Evolutionary conservation across 2,888 invertebrate species (phyloP).

Genomic region (Chelonus formosanus): DNA sequence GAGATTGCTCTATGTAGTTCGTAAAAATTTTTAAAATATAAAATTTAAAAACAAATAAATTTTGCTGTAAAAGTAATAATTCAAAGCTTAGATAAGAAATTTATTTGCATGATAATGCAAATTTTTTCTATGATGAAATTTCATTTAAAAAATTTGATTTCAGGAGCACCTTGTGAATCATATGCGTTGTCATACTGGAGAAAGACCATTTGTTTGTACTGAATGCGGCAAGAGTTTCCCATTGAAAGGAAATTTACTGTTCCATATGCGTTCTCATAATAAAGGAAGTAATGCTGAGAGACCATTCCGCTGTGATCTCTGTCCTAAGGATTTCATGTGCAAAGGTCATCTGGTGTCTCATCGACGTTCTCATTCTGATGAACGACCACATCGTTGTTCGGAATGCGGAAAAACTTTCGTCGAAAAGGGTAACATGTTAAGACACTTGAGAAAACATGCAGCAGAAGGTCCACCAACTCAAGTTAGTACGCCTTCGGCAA

Average conservation of each 20-base stretch:
- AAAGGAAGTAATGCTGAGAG: conserved; percentile 75
- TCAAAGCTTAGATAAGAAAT: too few species aligned
- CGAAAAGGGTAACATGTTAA: conserved; percentile 80
- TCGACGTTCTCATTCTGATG: conserved; percentile 79
- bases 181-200: conserved; percentile 81
- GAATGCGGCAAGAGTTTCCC: conserved; percentile 90
- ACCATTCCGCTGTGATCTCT: conserved; percentile 81
- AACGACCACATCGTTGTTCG: conserved; percentile 71
- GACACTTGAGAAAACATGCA: conserved; percentile 78
- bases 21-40: neutral
- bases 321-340: conserved; percentile 87
- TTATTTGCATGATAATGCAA: too few species aligned
- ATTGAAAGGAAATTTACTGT: conserved; percentile 82
- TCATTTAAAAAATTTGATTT: too few species aligned
- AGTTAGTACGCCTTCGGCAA: conserved; percentile 59
- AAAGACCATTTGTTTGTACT: conserved; percentile 83
- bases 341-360: conserved; percentile 88
- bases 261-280: conserved; percentile 87
- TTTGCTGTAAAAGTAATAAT: too few species aligned
- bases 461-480: conserved; percentile 66
- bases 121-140: too few species aligned
- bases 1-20: neutral
- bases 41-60: too few species aligned
- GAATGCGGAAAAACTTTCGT: conserved; percentile 82
- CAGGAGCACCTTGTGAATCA: conserved; percentile 77